These are phyloP conservation scores for Origma solitaria DNA, from an alignment of 2,113 vertebrate species.

Conservation along the genomic window DNA sequence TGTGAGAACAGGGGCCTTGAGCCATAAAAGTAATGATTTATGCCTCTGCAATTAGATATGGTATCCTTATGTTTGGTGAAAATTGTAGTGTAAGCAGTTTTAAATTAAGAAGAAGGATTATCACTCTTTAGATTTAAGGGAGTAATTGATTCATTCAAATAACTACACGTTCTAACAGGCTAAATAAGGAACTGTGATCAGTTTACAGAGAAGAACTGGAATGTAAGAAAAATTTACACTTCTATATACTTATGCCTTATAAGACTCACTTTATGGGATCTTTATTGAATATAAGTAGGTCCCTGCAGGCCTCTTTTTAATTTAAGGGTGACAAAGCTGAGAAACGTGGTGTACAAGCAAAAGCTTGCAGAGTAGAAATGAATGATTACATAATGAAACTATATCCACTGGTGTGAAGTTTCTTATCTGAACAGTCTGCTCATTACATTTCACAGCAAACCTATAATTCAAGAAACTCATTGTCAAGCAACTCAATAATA, in stretches of 20 bases:
- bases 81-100: conserved; percentile 4
- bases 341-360: background rate
- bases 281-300: background rate
- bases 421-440: background rate
- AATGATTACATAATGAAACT: background rate
- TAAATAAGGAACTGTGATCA: background rate
- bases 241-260: background rate
- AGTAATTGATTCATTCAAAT: conserved; percentile 3
- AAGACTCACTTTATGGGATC: background rate
- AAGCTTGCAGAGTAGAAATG: conserved; percentile 3
- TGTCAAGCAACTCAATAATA: background rate
- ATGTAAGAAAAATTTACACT: background rate
- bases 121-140: background rate
- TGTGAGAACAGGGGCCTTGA: background rate
- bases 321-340: conserved; percentile 7
- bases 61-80: background rate
- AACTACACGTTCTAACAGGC: background rate
- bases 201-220: conserved; percentile 7
- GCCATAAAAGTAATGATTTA: background rate
- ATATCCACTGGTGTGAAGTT: background rate
- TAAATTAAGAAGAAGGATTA: conserved; percentile 8
- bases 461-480: background rate
- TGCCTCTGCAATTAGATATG: background rate
- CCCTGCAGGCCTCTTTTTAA: conserved; percentile 3
- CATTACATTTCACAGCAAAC: background rate